Base-by-base conservation (phyloP, 2,888 invertebrate genomes). In the Tenthredo mesomela region DNA sequence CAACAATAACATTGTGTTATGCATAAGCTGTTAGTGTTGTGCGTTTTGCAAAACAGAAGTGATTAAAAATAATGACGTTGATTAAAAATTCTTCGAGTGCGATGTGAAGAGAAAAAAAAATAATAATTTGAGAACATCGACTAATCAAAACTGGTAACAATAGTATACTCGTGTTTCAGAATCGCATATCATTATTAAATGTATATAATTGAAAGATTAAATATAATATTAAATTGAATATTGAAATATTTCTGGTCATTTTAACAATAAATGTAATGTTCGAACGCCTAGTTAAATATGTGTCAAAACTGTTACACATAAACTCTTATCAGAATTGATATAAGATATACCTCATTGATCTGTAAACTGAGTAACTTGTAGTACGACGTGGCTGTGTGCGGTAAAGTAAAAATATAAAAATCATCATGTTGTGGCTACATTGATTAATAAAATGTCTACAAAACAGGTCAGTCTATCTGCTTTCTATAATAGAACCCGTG, bases 331-430 rank as follows among this genome's bases (percentile, higher is more conserved):
- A 67, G 82, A 50, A 82, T 67, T 82, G 82, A 82, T 82, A 82
- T 67, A 82, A 37, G 82, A 82, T 82, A 67, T 40, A 82, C 67
- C 40, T 65, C 82, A 82, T 82, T 82, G 82, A 82, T 82, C 50
- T 61, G 67, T 82, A 82, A 82, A 40, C 82, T 70, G 82, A 82
- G 82, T 82, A 82, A 47, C 67, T 82, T 43, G 47, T 70, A 40
- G 10, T 50, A 29, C 15, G 21, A 43, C 43, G 5, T 43, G 6
- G 47, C 18, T 67, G 61, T 67, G 40, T 29, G 33, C 43, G n/a
- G 10, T 7, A 40, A 33, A 54, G 33, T 6, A 54, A 21, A 47
- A 61, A 80, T 47, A 40, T 33, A 61, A 61, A 40, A 80, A 37
- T 10, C 65, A 43, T n/a, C 40, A 40, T 43, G 21, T 61, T 80